These are phyloP conservation scores for Crocodylus rhombifer DNA, from an alignment of 2,797 vertebrate genomes.

Conservation along the genomic window DNA sequence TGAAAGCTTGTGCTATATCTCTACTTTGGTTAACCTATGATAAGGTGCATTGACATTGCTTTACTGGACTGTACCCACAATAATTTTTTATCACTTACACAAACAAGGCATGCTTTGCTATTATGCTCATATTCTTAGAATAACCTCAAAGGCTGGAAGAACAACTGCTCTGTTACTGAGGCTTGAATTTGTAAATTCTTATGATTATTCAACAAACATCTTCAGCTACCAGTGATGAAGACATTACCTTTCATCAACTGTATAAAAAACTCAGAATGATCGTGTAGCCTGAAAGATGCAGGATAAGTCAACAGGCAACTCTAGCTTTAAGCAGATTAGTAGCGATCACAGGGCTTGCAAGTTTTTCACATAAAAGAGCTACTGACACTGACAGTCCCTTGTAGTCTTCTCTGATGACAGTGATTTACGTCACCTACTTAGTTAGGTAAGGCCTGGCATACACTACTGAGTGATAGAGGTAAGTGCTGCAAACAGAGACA, in stretches of 20 bases:
- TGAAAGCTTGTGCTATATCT: too few relatives aligned
- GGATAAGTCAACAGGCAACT: not conserved
- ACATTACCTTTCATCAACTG: too few relatives aligned
- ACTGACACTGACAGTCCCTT: not conserved
- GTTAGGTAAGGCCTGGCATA: not conserved
- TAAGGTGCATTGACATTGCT: accelerated
- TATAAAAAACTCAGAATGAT: not conserved
- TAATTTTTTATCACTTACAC: accelerated
- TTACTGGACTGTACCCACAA: accelerated
- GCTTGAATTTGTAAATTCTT: not conserved
- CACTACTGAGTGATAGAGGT: too few relatives aligned
- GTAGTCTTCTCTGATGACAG: not conserved
- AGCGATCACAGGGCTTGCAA: too few relatives aligned
- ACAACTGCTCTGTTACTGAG: not conserved
- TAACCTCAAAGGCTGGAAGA: accelerated
- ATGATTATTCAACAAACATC: not conserved
- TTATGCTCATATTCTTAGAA: accelerated
- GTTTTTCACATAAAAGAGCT: not conserved
- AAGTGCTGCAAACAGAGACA: not conserved
- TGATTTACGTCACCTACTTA: not conserved
- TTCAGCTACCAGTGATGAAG: not conserved
- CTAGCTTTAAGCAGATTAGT: not conserved
- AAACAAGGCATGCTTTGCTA: not conserved
- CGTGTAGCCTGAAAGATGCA: not conserved
- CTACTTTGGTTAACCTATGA: too few relatives aligned